Evolutionary conservation across 2,113 vertebrate genomes (phyloP), one percentile per base, ranked within the genome.

Genomic region (Bubo blakistoni): DNA sequence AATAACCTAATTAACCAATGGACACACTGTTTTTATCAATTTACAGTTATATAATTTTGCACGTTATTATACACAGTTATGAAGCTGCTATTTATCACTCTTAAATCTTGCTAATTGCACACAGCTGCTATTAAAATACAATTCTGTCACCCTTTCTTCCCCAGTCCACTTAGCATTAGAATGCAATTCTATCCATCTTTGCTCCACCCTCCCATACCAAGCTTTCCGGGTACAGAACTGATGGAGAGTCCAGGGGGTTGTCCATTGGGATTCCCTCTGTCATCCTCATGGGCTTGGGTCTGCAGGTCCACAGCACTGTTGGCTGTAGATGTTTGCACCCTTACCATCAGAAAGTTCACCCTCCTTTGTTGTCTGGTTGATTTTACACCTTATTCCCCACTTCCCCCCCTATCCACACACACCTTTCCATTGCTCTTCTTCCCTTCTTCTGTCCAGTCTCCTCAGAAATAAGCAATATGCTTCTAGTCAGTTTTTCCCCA

Each of bases 381-480:
- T 65, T 86, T 91, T 57, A 30, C 8, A 49, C 8, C 13, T 65
- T 63, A 7, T 34, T 13, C 3, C 54, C 9, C 34, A 44, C 51
- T 76, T 66, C 10, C 10, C 10, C 12, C 29, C 8, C 3, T 44
- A 47, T 20, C 21, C 9, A 32, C 22, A 6, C 10, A 22, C 7
- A 29, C 2, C 1, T 80, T 61, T 80, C 30, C 36, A 34, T 34
- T 73, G 20, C 5, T 72, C 2, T 14, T 72, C 22, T 54, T 55
- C 19, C 5, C 0, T 4, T 67, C 81, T 71, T 22, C 25, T 85
- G 16, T 11, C 8, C 0, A 0, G 7, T 62, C 16, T 78, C 17
- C 38, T 46, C 51, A 36, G 32, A 81, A 90, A 32, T 32, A 21
- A 12, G 1, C 32, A 54, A 3, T 38, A 49, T 36, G 9, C 4